phyloP scores from a whole-genome alignment of 1,140 invertebrate genomes.

The Nasonia giraulti region DNA sequence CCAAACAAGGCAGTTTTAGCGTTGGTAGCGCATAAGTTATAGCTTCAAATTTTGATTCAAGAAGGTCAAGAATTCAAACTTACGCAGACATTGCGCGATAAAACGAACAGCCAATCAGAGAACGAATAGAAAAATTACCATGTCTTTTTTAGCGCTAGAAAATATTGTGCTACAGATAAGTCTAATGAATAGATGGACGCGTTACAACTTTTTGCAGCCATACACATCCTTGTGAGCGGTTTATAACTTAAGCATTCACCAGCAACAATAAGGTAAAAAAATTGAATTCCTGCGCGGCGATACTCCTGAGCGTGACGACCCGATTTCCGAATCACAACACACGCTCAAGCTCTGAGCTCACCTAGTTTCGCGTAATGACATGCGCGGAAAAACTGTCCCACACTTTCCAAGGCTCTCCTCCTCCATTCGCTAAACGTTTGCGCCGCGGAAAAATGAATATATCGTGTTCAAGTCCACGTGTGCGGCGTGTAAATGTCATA shows the following conservation, averaged over 20 bases:
- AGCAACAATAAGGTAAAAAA: neutral
- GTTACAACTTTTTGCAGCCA: neutral
- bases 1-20: too few relatives aligned
- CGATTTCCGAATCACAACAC: conserved; percentile 5
- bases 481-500: neutral
- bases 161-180: too few relatives aligned
- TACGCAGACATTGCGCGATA: too few relatives aligned
- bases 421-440: neutral
- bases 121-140: too few relatives aligned
- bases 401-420: conserved; percentile 27
- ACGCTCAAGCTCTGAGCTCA: too few relatives aligned
- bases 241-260: neutral
- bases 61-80: too few relatives aligned
- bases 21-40: too few relatives aligned
- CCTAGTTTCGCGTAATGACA: neutral
- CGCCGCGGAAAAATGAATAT: neutral
- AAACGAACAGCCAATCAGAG: too few relatives aligned
- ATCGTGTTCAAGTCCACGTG: neutral
- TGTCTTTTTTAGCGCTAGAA: too few relatives aligned
- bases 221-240: neutral
- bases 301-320: conserved; percentile 5
- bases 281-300: conserved; percentile 6
- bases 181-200: neutral
- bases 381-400: conserved; percentile 29
- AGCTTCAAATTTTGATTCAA: too few relatives aligned